Percentiles rank a stretch among this genome's conserved stretches.
phyloP scores from a whole-genome alignment of 1,140 invertebrate genomes.

The Drosophila pruinosa region DNA sequence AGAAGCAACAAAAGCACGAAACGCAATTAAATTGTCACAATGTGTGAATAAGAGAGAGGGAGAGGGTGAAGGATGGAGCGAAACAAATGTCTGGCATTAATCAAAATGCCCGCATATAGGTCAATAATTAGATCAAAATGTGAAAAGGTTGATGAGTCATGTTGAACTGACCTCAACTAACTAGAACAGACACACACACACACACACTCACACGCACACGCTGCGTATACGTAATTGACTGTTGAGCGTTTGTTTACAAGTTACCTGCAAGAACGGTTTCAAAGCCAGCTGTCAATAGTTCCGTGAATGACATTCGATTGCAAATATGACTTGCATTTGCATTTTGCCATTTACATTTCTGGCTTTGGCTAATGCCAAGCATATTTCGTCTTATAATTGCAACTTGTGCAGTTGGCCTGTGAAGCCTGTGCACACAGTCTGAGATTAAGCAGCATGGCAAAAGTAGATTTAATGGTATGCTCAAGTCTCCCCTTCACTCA shows the following conservation, averaged over 20 bases:
- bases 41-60: background rate
- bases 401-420: slow-evolving; percentile 7
- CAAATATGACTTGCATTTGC: slow-evolving; percentile 2
- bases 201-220: background rate
- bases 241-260: background rate
- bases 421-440: slow-evolving; percentile 13
- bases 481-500: slow-evolving; percentile 9
- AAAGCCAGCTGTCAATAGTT: too few species aligned
- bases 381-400: slow-evolving; percentile 29
- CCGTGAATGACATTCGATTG: slow-evolving; percentile 15
- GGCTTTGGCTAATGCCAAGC: slow-evolving; percentile 23
- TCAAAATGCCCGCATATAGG: slow-evolving; percentile 23
- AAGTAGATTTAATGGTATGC: slow-evolving; percentile 51
- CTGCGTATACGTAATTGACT: slow-evolving; percentile 18
- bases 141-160: slow-evolving; percentile 10
- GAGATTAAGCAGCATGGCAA: slow-evolving; percentile 52
- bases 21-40: slow-evolving; percentile 49
- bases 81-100: slow-evolving; percentile 11
- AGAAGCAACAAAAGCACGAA: slow-evolving; percentile 23
- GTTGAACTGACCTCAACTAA: background rate
- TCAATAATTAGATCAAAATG: slow-evolving; percentile 21
- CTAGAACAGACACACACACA: background rate
- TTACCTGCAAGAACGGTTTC: background rate
- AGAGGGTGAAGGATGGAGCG: background rate
- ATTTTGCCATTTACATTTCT: slow-evolving; percentile 34